Evolutionary conservation across 53 echinoderm and acorn worm species (phyloP).

Genomic region (Mesocentrotus franciscanus): DNA sequence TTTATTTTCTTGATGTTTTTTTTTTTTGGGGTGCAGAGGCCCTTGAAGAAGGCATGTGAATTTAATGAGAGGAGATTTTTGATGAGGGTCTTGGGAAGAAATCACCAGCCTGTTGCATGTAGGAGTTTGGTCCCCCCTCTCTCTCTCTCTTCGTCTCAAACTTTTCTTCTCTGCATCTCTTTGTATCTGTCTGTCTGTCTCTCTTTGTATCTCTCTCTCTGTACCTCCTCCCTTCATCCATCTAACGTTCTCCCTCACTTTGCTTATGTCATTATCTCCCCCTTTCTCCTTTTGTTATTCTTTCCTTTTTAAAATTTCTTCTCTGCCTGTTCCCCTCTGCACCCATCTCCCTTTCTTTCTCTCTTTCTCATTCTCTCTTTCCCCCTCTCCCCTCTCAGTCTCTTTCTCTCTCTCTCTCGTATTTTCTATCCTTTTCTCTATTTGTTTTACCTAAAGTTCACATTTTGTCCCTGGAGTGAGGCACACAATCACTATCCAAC

Average conservation of each 20-base stretch:
- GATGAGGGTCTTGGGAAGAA: constrained; percentile 14
- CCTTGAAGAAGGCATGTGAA: constrained; percentile 58
- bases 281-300: neutral
- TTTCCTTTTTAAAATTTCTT: neutral
- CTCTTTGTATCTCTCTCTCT: neutral
- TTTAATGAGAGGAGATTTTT: constrained; percentile 44
- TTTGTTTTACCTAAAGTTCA: neutral
- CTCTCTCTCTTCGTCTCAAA: neutral
- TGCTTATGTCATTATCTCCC: neutral
- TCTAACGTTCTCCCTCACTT: no score
- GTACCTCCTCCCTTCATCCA: no score
- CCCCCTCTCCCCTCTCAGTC: neutral
- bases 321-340: no score
- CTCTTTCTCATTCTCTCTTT: neutral
- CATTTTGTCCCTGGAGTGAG: neutral
- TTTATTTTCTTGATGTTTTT: constrained; percentile 44
- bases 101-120: constrained; percentile 42
- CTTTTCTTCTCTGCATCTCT: neutral
- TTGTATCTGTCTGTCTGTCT: neutral
- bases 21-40: neutral
- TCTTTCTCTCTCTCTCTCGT: neutral
- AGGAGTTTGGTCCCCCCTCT: neutral
- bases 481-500: neutral
- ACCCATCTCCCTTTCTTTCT: neutral
- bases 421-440: neutral